A percentile compares a stretch with the other conserved stretches of the same genome.
These are phyloP conservation scores for Tetranychus piercei DNA, from an alignment of 2,888 invertebrate genomes.

Conservation along the genomic window DNA sequence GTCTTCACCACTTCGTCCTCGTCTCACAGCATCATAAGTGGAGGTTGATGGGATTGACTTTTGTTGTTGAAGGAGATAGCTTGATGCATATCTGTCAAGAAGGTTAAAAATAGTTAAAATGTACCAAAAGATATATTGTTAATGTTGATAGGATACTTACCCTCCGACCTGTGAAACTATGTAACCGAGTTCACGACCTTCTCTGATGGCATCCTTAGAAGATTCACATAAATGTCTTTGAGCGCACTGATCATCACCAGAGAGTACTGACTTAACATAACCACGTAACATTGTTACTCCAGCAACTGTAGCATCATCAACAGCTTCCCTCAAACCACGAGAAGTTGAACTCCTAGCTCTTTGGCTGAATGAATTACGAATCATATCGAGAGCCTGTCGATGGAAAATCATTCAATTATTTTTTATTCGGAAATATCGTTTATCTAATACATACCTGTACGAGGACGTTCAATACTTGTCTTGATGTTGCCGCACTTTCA, in stretches of 20 bases:
- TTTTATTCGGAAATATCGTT: conserved; percentile 14
- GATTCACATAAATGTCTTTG: conserved; percentile 75
- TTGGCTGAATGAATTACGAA: conserved; percentile 80
- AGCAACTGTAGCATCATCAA: conserved; percentile 71
- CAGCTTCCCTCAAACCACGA: conserved; percentile 52
- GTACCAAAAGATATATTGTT: background rate
- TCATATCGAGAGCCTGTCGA: conserved; percentile 50
- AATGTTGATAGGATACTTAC: conserved; percentile 42
- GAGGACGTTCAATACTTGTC: conserved; percentile 27
- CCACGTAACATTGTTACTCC: conserved; percentile 65
- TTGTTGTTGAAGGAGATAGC: conserved; percentile 59
- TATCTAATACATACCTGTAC: conserved; percentile 18
- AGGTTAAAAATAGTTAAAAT: background rate
- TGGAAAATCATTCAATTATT: background rate
- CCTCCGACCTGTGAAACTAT: conserved; percentile 82
- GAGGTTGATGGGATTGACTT: conserved; percentile 50
- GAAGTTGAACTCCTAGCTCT: conserved; percentile 65
- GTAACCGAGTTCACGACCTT: conserved; percentile 49
- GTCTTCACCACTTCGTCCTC: conserved; percentile 65
- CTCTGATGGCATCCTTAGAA: conserved; percentile 62
- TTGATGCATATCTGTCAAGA: conserved; percentile 11
- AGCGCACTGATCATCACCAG: conserved; percentile 59
- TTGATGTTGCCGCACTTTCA: conserved; percentile 27
- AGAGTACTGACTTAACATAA: conserved; percentile 53
- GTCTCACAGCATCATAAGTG: conserved; percentile 63